phyloP scores from a whole-genome alignment of 2,797 vertebrate species.

The Channallabes apus region DNA sequence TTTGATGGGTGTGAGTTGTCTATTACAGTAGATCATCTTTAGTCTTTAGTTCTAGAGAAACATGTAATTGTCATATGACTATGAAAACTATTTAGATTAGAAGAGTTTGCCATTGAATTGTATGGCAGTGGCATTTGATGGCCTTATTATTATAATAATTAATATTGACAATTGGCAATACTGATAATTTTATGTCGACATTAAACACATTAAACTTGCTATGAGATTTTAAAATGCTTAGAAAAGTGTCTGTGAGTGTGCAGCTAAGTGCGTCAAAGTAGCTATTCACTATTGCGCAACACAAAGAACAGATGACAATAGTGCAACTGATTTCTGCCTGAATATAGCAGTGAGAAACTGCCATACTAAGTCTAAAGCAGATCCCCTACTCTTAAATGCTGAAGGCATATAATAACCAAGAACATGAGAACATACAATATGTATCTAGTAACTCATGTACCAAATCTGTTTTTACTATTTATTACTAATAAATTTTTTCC shows the following conservation, averaged over 20 bases:
- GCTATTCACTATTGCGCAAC: neutral
- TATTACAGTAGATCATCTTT: neutral
- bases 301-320: neutral
- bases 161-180: too few species aligned
- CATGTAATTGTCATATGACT: neutral
- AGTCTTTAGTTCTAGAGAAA: constrained; percentile 11
- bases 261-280: neutral
- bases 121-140: neutral
- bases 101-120: neutral
- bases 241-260: neutral
- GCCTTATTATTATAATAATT: too few species aligned
- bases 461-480: too few species aligned
- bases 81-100: neutral
- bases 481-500: too few species aligned
- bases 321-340: neutral
- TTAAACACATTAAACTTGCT: neutral
- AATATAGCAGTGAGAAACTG: neutral
- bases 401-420: neutral
- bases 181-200: too few species aligned
- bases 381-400: neutral
- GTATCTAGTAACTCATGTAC: too few species aligned
- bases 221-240: neutral
- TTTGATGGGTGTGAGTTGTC: neutral
- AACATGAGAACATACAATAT: neutral
- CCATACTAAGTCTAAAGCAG: neutral